Base-by-base conservation (phyloP, 2,113 vertebrate genomes). In the Eudorcas thomsonii region DNA sequence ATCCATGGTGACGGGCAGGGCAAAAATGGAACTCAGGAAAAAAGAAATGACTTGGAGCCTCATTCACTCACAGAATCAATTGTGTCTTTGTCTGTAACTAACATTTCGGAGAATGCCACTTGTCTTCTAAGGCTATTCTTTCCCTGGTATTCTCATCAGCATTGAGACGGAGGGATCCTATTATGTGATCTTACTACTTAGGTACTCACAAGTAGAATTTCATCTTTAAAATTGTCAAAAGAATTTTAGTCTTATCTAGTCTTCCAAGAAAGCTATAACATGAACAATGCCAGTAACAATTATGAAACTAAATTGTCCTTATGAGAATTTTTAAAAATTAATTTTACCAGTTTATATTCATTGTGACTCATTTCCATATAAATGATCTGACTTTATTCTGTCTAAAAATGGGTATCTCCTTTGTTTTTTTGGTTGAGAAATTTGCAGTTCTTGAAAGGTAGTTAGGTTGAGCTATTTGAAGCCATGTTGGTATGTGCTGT, bases 301-400 rank as follows among this genome's bases (percentile, higher is more conserved):
- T 98, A 95, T 14, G 92, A 96, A 97, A 97, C 48, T 78, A 97
- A 96, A 60, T 96, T 95, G 92, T 78, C 67, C 52, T 98, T 97
- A 50, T 90, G 86, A 94, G 96, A 97, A 90, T 87, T 57, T 95
- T 97, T 88, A 92, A 82, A 86, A 92, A 98, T 98, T 90, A 83
- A 55, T 98, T 97, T 67, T 95, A 67, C 88, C 94, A 67, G 50
- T 97, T 96, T 98, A 96, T 67, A 54, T n/a, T 92, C 91, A 96
- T 85, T 94, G 62, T 90, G 74, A 39, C 83, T 1, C 0, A 98
- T 99, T 99, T 99, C 98, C 98, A 94, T 98, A 90, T 97, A 98
- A 98, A 98, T 98, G 1, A 98, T 64, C 85, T 97, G 92, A 93
- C 88, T 98, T 91, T 50, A 52, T 91, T 36, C 23, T 33, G 39